Percentiles rank a stretch among this genome's conserved stretches.
phyloP scores from a whole-genome alignment of 1,140 invertebrate genomes.

The Leptinotarsa texana region DNA sequence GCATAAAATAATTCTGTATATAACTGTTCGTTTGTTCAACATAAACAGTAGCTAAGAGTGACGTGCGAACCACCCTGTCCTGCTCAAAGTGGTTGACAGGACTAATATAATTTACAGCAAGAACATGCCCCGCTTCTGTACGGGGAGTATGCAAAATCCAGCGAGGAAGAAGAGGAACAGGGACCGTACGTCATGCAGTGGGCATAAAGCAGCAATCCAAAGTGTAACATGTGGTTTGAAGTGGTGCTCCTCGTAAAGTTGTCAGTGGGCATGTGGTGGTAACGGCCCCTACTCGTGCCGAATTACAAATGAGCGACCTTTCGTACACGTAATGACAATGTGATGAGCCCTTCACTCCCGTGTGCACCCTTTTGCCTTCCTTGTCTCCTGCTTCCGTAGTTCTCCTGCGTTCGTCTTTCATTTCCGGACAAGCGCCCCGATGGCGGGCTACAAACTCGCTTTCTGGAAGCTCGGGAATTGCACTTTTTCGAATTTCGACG shows the following conservation, averaged over 20 bases:
- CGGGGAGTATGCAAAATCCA: conserved; percentile 4
- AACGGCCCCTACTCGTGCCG: conserved; percentile 48
- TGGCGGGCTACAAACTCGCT: background rate
- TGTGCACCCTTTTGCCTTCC: background rate
- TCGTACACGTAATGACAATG: conserved; percentile 49
- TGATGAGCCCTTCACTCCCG: conserved; percentile 42
- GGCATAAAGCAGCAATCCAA: conserved; percentile 48
- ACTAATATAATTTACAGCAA: conserved; percentile 20
- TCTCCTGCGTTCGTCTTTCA: background rate
- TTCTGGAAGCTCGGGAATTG: background rate
- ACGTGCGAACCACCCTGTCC: too few relatives aligned
- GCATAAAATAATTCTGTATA: too few relatives aligned
- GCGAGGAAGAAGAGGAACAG: conserved; percentile 33
- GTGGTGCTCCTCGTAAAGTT: conserved; percentile 54
- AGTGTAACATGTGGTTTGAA: conserved; percentile 54
- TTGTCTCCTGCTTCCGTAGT: conserved; percentile 2
- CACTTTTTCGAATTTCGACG: background rate
- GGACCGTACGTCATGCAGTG: conserved; percentile 46
- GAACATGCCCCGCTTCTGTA: conserved; percentile 16
- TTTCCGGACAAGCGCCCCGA: background rate
- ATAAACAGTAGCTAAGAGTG: too few relatives aligned
- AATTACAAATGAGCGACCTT: conserved; percentile 49
- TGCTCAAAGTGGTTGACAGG: background rate
- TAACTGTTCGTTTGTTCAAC: too few relatives aligned
- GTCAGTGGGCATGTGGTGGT: conserved; percentile 54